phyloP scores from a whole-genome alignment of 2,888 invertebrate species.

The Acronicta psi region DNA sequence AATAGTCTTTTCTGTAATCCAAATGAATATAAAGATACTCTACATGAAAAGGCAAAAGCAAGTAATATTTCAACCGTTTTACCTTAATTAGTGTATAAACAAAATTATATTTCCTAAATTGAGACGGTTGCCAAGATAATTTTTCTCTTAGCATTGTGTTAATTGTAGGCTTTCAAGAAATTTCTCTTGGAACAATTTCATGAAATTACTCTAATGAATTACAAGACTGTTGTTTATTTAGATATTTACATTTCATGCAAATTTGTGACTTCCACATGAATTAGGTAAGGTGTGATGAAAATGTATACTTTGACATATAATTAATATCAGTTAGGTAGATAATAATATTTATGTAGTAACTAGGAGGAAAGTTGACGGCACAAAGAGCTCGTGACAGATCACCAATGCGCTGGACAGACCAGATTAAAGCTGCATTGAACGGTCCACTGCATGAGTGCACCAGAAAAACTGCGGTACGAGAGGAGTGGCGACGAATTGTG shows the following conservation, averaged over 20 bases:
- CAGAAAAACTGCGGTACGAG: too few species aligned
- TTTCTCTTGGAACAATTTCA: constrained; percentile 24
- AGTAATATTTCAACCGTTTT: constrained; percentile 6
- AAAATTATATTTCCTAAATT: constrained; percentile 44
- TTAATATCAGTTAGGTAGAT: too few species aligned
- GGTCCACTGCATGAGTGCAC: too few species aligned
- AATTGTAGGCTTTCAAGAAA: constrained; percentile 37
- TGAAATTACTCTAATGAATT: constrained; percentile 36
- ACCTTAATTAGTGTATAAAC: constrained; percentile 39
- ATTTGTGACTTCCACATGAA: not conserved
- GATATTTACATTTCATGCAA: constrained; percentile 25
- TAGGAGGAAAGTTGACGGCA: too few species aligned
- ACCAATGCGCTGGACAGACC: too few species aligned
- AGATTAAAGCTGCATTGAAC: too few species aligned
- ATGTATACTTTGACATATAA: too few species aligned
- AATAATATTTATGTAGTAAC: too few species aligned
- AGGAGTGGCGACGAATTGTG: too few species aligned
- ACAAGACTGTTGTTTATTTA: constrained; percentile 22
- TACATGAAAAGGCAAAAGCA: constrained; percentile 6
- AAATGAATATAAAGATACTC: constrained; percentile 2
- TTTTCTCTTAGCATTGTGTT: constrained; percentile 27
- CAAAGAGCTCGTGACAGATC: too few species aligned
- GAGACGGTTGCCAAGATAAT: constrained; percentile 27
- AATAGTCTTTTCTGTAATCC: not conserved
- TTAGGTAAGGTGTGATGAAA: not conserved